A percentile compares a stretch with the other conserved stretches of the same genome.
phyloP scores from a whole-genome alignment of 2,888 invertebrate genomes.

The Rosalia funebris region DNA sequence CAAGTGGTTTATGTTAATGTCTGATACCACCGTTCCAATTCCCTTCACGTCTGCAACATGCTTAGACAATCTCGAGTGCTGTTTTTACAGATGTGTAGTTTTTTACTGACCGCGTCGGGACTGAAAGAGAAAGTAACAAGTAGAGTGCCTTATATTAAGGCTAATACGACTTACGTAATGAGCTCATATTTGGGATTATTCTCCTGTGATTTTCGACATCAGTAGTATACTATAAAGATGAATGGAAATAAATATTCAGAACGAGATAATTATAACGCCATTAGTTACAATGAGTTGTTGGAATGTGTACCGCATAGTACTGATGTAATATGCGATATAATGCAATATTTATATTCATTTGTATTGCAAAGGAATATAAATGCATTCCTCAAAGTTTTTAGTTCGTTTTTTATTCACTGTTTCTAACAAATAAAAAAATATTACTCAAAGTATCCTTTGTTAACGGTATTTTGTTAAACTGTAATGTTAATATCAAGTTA shows the following conservation, averaged over 20 bases:
- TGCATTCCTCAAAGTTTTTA: no score
- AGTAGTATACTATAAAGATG: not conserved
- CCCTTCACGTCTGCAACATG: slow-evolving; percentile 24
- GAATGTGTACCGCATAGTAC: not conserved
- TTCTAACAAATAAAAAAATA: no score
- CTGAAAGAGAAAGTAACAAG: slow-evolving; percentile 26
- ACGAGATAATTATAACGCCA: not conserved
- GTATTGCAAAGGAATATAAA: no score
- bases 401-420: no score
- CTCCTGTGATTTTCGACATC: slow-evolving; percentile 1
- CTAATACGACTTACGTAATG: slow-evolving; percentile 10
- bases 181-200: slow-evolving; percentile 6
- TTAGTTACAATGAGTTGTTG: not conserved
- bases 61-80: slow-evolving; percentile 19
- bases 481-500: no score
- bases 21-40: slow-evolving; percentile 20
- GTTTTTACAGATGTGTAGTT: slow-evolving; percentile 23
- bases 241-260: not conserved
- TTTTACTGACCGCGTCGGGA: slow-evolving; percentile 11
- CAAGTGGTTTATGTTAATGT: slow-evolving; percentile 25
- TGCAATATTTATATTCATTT: not conserved
- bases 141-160: slow-evolving; percentile 9
- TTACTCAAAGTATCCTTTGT: no score
- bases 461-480: no score
- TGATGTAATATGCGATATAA: not conserved